Percentiles rank a stretch among this genome's conserved stretches.
phyloP scores from a whole-genome alignment of 2,888 invertebrate genomes.

The Eupithecia inturbata region DNA sequence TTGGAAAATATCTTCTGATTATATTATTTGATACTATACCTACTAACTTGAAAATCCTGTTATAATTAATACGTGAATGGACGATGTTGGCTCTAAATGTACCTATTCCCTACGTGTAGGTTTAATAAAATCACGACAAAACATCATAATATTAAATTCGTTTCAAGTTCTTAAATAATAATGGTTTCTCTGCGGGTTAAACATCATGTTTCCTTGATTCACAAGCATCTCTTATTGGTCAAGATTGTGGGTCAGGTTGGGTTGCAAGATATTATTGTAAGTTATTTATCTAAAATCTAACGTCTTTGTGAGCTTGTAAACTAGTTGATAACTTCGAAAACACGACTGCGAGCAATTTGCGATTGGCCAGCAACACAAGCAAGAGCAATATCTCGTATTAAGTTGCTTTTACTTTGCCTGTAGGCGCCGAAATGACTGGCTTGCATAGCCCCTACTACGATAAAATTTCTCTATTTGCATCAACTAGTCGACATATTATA shows the following conservation, averaged over 20 bases:
- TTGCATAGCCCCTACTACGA: conserved; percentile 12
- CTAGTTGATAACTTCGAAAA: conserved; percentile 3
- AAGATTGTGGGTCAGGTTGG: too few relatives aligned
- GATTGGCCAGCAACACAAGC: conserved; percentile 11
- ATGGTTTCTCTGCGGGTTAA: too few relatives aligned
- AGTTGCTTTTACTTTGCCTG: conserved; percentile 30
- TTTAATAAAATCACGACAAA: too few relatives aligned
- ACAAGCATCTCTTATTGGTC: too few relatives aligned
- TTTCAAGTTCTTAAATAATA: too few relatives aligned
- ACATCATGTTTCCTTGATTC: too few relatives aligned
- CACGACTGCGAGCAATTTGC: not conserved
- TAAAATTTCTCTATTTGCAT: not conserved
- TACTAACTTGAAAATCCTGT: too few relatives aligned
- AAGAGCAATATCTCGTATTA: conserved; percentile 25
- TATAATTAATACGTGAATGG: too few relatives aligned
- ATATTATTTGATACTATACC: not conserved
- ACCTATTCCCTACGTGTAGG: too few relatives aligned
- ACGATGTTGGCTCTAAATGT: too few relatives aligned
- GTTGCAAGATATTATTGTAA: not conserved
- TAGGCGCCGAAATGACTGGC: conserved; percentile 34
- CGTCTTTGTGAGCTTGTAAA: not conserved
- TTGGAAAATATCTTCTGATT: not conserved
- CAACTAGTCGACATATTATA: not conserved
- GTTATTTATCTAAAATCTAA: not conserved
- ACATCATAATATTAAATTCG: too few relatives aligned